Evolutionary conservation across 92 coral and sea anemone species (phyloP), one percentile per base, ranked within the genome.

Genomic region (Palythoa caribaeorum): DNA sequence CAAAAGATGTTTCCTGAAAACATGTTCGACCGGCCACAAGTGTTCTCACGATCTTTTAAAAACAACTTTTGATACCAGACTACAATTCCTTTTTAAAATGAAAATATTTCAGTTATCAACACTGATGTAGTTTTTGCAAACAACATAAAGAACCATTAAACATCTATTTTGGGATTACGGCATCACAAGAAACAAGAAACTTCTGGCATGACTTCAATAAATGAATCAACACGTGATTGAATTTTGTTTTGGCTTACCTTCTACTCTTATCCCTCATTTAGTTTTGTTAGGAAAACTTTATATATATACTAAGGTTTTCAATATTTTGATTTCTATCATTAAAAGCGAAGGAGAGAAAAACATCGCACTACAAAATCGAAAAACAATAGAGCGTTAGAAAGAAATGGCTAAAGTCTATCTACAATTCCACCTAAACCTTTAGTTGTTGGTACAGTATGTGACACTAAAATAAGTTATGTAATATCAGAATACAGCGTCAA

Each of bases 21-120:
- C 28, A 28, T 0, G 28, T 28, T 28, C 28, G 28, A 28, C 28
- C 0, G 28, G 28, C 73, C 73, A 68, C 10, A n/a, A 68, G n/a
- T 68, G 10, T 68, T 68, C 1, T 17, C 73, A 17, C 37, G 28
- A 19, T n/a, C 73, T 17, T 68, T 68, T 1, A 28, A 68, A 68
- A 68, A 68, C 38, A 68, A 68, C 73, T 68, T 9, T 68, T 36
- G 37, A 21, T 21, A 68, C 73, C 37, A 68, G n/a, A 15, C 1
- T 68, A 20, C 73, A 68, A 68, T 68, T n/a, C 73, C 63, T 68
- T n/a, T 68, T 68, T 28, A 68, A 9, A 68, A 68, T 68, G 39
- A 68, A 68, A 3, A 68, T 68, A 17, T 2, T 21, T 68, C 3
- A 19, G 11, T 68, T 38, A 9, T 9, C 73, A 21, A 16, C 19